These are phyloP conservation scores for Drosophila pseudotalamancana DNA, from an alignment of 2,888 invertebrate genomes.

Conservation along the genomic window DNA sequence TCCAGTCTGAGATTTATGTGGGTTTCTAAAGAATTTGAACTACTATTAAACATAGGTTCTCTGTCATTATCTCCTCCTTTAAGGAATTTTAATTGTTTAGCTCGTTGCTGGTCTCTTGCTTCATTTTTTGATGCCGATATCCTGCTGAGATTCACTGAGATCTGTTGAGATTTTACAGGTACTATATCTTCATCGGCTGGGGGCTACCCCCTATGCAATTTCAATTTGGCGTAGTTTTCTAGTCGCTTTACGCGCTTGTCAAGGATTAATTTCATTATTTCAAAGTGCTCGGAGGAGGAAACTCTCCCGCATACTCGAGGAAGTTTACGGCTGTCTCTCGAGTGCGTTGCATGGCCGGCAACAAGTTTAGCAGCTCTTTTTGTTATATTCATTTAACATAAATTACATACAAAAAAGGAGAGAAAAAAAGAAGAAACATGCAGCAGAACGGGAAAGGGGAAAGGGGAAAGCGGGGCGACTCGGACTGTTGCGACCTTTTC, in stretches of 20 bases:
- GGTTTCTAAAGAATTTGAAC: slow-evolving; percentile 43
- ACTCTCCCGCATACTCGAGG: slow-evolving; percentile 80
- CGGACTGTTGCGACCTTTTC: slow-evolving; percentile 51
- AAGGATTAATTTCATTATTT: slow-evolving; percentile 84
- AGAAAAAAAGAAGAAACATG: slow-evolving; percentile 25
- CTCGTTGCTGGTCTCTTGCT: slow-evolving; percentile 3
- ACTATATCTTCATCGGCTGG: slow-evolving; percentile 67
- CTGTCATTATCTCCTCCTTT: slow-evolving; percentile 37
- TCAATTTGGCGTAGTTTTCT: slow-evolving; percentile 49
- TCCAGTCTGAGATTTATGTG: slow-evolving; percentile 48
- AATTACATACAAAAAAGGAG: slow-evolving; percentile 74
- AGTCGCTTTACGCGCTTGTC: slow-evolving; percentile 71
- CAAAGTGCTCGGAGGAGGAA: slow-evolving; percentile 33
- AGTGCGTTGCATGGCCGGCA: slow-evolving; percentile 49
- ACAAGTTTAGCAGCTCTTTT: slow-evolving; percentile 76
- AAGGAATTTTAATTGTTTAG: slow-evolving; percentile 73
- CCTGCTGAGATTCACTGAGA: slow-evolving; percentile 52
- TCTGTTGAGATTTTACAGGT: slow-evolving; percentile 30
- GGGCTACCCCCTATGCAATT: slow-evolving; percentile 22
- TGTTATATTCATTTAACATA: slow-evolving; percentile 82
- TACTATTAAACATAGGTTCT: neutral
- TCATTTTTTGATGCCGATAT: slow-evolving; percentile 21
- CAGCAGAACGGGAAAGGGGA: neutral
- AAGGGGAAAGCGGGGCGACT: neutral
- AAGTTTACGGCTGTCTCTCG: slow-evolving; percentile 74